These are phyloP conservation scores for Parelbella ahira DNA, from an alignment of 2,888 invertebrate genomes.

Conservation along the genomic window DNA sequence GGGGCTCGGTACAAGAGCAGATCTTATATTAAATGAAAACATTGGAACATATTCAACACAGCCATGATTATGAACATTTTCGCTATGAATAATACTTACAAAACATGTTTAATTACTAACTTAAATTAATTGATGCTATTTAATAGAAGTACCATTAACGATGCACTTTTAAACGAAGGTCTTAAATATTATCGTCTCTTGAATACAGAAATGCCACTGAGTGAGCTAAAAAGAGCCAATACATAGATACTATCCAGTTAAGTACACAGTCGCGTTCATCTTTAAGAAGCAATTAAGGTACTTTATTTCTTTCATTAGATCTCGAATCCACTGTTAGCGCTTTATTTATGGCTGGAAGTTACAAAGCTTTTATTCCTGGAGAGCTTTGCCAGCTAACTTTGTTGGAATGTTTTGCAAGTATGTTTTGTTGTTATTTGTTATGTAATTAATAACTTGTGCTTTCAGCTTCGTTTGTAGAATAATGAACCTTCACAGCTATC, in stretches of 20 bases:
- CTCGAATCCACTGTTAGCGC: slow-evolving; percentile 42
- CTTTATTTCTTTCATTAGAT: slow-evolving; percentile 60
- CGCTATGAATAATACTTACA: no score
- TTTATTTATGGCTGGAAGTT: slow-evolving; percentile 50
- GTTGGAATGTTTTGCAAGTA: slow-evolving; percentile 17
- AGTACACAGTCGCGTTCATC: slow-evolving; percentile 37
- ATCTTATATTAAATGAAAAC: no score
- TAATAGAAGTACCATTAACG: no score
- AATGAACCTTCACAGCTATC: no score
- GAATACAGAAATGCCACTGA: slow-evolving; percentile 12
- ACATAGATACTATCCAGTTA: slow-evolving; percentile 16
- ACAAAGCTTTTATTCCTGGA: slow-evolving; percentile 33
- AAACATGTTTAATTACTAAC: no score
- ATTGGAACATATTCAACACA: no score
- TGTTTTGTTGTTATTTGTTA: slow-evolving; percentile 20
- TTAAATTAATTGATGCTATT: no score
- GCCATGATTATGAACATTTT: no score
- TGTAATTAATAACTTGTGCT: slow-evolving; percentile 7
- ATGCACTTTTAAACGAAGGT: no score
- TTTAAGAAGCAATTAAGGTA: slow-evolving; percentile 55
- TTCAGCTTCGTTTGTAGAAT: no score
- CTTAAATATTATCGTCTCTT: neutral
- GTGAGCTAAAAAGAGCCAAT: slow-evolving; percentile 10
- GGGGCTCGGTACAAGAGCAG: no score
- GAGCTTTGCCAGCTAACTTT: slow-evolving; percentile 16